Percentiles rank a stretch among this genome's conserved stretches.
Conservation (phyloP, 2,797 vertebrate species). For the Lophura swinhoii region DNA sequence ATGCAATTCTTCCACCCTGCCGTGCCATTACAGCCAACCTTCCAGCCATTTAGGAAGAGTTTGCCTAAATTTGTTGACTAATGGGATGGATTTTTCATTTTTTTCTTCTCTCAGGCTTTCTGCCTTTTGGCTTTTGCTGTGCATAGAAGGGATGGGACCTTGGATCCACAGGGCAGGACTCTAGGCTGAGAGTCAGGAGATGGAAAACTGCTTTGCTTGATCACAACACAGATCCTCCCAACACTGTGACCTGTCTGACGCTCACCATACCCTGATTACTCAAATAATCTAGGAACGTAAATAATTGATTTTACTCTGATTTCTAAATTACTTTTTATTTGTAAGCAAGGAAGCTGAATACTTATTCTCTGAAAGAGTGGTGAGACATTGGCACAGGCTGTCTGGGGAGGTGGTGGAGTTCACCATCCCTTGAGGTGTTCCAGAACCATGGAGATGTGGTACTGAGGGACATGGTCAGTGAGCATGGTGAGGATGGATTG, state of each 20-base stretch:
- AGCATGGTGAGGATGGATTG: no score
- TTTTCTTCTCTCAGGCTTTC: background rate
- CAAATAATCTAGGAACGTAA: constrained; percentile 3
- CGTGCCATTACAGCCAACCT: background rate
- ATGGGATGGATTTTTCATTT: background rate
- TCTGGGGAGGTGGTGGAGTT: no score
- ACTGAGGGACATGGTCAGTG: no score
- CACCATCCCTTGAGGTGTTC: no score
- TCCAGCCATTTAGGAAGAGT: background rate
- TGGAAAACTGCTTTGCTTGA: background rate
- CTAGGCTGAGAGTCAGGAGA: background rate
- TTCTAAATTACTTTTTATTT: constrained; percentile 31
- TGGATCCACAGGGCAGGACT: background rate
- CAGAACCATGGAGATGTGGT: no score
- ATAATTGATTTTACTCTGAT: background rate
- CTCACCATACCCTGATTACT: background rate
- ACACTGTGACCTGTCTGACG: background rate
- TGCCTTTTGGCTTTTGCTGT: background rate
- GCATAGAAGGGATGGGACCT: background rate
- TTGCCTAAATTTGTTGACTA: background rate
- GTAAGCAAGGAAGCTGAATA: constrained; percentile 8
- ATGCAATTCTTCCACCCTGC: background rate
- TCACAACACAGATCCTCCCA: background rate
- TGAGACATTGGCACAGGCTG: no score
- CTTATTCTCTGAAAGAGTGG: background rate